Conservation (phyloP, 2,888 invertebrate genomes). For the Cacoxenus indagator region DNA sequence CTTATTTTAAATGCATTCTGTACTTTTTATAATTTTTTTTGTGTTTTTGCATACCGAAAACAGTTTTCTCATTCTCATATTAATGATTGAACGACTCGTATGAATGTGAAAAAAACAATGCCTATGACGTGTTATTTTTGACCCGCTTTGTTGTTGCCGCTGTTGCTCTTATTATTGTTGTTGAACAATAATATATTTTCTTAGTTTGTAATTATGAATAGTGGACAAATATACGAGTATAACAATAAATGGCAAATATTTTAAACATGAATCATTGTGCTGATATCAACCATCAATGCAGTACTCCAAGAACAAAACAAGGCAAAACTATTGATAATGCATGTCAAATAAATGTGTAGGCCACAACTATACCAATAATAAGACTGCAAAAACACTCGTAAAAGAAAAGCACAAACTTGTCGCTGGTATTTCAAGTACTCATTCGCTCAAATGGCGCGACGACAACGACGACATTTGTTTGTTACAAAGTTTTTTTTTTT, state of each 20-base stretch:
- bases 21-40: too few species aligned
- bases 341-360: not conserved
- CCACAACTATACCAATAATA: not conserved
- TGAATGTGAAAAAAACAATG: too few species aligned
- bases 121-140: too few species aligned
- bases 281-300: not conserved
- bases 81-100: too few species aligned
- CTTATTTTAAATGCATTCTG: too few species aligned
- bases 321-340: constrained; percentile 14
- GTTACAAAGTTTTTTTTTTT: not conserved
- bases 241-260: constrained; percentile 23
- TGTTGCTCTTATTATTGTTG: too few species aligned
- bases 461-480: not conserved
- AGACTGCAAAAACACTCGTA: not conserved
- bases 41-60: too few species aligned
- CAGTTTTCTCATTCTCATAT: too few species aligned
- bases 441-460: not conserved
- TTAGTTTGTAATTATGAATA: too few species aligned
- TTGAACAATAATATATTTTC: too few species aligned
- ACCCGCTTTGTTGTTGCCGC: too few species aligned
- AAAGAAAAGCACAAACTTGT: constrained; percentile 19
- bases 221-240: not conserved
- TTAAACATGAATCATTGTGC: constrained; percentile 29
- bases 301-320: not conserved
- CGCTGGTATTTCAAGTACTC: constrained; percentile 13